Evolutionary conservation across 2,888 invertebrate genomes (phyloP), one percentile per base, ranked within the genome.

Genomic region (Spilarctia lutea): DNA sequence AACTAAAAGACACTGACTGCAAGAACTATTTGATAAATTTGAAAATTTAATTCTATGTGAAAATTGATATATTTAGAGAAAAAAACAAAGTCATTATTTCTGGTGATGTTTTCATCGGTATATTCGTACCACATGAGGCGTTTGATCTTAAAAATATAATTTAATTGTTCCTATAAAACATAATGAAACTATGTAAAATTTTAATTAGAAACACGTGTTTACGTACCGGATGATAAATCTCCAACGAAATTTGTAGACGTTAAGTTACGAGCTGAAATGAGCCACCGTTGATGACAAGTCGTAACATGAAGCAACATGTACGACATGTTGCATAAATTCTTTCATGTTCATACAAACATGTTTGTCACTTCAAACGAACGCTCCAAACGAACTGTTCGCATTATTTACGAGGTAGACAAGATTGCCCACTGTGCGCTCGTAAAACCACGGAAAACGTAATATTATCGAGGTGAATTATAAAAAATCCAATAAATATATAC

Each of bases 271-370:
- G 33, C 67, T 30, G 30, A 13, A 30, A 70, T 56, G 65, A 65
- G 66, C 42, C 70, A 63, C 35, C 45, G 74, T 75, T 81, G 81
- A 83, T 76, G 79, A 67, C 80, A 72, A 72, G 79, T 80, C 83
- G 75, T 81, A 83, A 83, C 83, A 69, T 77, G 65, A 56, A 72
- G 65, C 56, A 48, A 45, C 63, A 48, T 24, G 63, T 75, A 75
- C 42, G 42, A 42, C 16, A 75, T 74, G 78, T 75, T 82, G 79
- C 79, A 80, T 80, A 76, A 76, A 79, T 81, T 82, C 74, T 81
- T 83, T 83, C 83, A 82, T 83, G 77, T 80, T 79, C 68, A 81
- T 78, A 81, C 80, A 81, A 80, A 83, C 83, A 83, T 77, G 81
- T 83, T 81, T 81, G 77, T 81, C n/a, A n/a, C n/a, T 79, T 79